Evolutionary conservation across 2,888 invertebrate genomes (phyloP), one percentile per base, ranked within the genome.

Genomic region (Apodemia zela): DNA sequence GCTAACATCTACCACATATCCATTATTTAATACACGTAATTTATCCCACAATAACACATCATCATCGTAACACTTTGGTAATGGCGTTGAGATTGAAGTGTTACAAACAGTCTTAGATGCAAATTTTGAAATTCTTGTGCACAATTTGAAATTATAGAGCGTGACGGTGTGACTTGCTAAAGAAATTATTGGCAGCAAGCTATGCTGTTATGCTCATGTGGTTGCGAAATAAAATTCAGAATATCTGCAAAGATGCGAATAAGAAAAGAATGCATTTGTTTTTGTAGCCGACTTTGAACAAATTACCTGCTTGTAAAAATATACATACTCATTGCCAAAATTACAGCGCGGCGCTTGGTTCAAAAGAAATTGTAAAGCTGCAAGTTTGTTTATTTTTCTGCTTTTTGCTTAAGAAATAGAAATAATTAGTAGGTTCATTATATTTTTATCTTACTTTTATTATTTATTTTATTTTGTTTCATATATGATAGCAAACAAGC

Each of bases 11-110:
- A 42, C 51, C 47, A 62, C 58, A 63, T 66, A 61, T 63, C 54
- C 54, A 66, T 66, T 68, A 72, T 67, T 65, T 69, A 68, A 69
- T 64, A 70, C 64, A 66, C 67, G 66, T 71, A 65, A 68, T 65
- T 64, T 64, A 65, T 65, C 67, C 68, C 62, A 65, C 63, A 65
- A 59, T 38, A 61, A 64, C 60, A 54, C 57, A 63, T 60, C 61
- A 61, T 33, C 42, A 67, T 29, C 59, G 51, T 58, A 63, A 61
- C 64, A 58, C 62, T 59, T 61, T 58, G 58, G 51, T 60, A 62
- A 63, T 61, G 57, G 29, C 58, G 62, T 47, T 35, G 33, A 63
- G 61, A 60, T 60, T 60, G 62, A 49, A 47, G 21, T 60, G 42
- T 60, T 63, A 51, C 59, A 18, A 61, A 67, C 64, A 61, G n/a